phyloP scores from a whole-genome alignment of 2,888 invertebrate genomes.

The Hylaea fasciaria region DNA sequence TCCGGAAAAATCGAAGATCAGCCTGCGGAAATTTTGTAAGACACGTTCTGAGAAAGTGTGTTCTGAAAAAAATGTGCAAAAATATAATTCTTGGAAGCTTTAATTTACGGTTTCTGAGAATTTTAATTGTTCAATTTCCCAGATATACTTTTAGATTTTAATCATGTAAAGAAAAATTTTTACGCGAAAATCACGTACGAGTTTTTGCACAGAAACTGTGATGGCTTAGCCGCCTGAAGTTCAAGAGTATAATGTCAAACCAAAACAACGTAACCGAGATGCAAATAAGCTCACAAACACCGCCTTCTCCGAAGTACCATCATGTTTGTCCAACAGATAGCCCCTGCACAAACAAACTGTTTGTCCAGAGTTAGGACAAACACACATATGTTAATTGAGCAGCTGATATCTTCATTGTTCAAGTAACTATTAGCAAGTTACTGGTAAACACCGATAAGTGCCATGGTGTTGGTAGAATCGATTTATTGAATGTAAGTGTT shows the following conservation, averaged over 20 bases:
- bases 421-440: conserved; percentile 30
- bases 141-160: no score
- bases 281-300: conserved; percentile 28
- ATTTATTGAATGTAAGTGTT: not conserved
- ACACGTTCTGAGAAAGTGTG: no score
- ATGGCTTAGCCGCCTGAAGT: no score
- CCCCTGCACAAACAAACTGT: conserved; percentile 25
- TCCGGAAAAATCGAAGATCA: no score
- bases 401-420: conserved; percentile 40
- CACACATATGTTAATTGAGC: conserved; percentile 43
- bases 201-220: no score
- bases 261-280: conserved; percentile 18
- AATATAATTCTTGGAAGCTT: no score
- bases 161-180: no score
- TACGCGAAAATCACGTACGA: no score
- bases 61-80: no score
- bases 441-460: conserved; percentile 18
- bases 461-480: conserved; percentile 1
- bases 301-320: conserved; percentile 17
- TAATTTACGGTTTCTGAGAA: no score
- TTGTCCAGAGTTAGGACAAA: conserved; percentile 24
- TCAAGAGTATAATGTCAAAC: conserved; percentile 25
- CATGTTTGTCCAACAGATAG: conserved; percentile 28
- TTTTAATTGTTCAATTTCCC: no score
- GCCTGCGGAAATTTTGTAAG: no score